These are phyloP conservation scores for Arothron firmamentum DNA, from an alignment of 2,113 vertebrate genomes.

Conservation along the genomic window DNA sequence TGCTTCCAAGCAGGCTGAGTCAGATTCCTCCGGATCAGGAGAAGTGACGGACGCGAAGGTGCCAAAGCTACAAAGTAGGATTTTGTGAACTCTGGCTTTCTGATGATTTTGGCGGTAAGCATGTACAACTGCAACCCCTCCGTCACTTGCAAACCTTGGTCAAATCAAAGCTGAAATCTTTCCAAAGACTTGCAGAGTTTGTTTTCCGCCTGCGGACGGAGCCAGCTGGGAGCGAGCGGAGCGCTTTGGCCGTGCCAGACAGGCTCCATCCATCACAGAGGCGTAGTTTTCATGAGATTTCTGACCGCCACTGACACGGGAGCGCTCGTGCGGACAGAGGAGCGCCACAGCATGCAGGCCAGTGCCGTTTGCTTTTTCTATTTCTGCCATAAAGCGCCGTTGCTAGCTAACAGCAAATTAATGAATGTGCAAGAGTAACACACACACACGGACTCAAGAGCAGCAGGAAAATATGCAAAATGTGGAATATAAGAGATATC, in stretches of 20 bases:
- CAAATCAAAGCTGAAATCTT: constrained; percentile 64
- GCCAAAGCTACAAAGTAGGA: constrained; percentile 65
- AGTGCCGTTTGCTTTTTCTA: constrained; percentile 40
- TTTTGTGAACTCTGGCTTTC: constrained; percentile 60
- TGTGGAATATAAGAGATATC: constrained; percentile 28
- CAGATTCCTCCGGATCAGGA: constrained; percentile 61
- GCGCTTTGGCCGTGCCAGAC: constrained; percentile 48
- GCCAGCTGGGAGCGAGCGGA: constrained; percentile 58
- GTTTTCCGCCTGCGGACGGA: constrained; percentile 39
- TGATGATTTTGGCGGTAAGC: constrained; percentile 58
- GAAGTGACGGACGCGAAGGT: constrained; percentile 69
- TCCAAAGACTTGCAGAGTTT: constrained; percentile 60
- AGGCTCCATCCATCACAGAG: constrained; percentile 59
- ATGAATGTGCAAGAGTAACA: constrained; percentile 57
- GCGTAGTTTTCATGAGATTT: constrained; percentile 65
- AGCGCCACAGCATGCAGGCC: constrained; percentile 56
- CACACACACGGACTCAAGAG: constrained; percentile 50
- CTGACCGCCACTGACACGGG: constrained; percentile 52
- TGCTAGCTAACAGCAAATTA: constrained; percentile 46
- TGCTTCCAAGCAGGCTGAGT: constrained; percentile 64
- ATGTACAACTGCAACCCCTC: constrained; percentile 56
- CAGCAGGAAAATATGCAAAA: constrained; percentile 46
- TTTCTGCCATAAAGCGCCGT: constrained; percentile 52
- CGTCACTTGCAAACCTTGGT: constrained; percentile 55
- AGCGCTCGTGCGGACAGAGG: constrained; percentile 39